Evolutionary conservation across 2,113 vertebrate species (phyloP), one percentile per base, ranked within the genome.

Genomic region (Percina caprodes): DNA sequence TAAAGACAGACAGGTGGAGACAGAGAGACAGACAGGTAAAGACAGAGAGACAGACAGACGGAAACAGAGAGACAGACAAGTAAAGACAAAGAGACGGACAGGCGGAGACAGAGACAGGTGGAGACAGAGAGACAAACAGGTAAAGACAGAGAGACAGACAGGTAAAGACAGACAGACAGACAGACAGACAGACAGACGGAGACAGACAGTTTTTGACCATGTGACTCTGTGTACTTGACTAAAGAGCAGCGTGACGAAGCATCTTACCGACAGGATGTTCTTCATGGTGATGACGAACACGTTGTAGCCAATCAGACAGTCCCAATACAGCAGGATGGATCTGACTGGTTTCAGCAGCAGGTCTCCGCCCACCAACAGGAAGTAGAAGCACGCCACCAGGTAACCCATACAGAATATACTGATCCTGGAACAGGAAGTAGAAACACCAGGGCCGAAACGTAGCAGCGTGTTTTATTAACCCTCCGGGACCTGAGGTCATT

Each of bases 371-470:
- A 99, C 97, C n/a, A 99, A 94, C 81, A 99, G 94, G 91, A 99
- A 98, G 88, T 99, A 99, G 94, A 99, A 99, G 81, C 98, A 99
- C 54, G 97, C 97, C 73, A 99, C 96, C 90, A 99, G 91, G 90
- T 99, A 99, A 42, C 98, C 98, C 98, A 99, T 98, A 63, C 98
- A 99, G 90, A 99, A 99, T 86, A 99, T 96, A 90, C 97, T 98
- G 95, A 99, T 99, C 77, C 98, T 91, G 55, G 21, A 69, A 55
- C 35, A 71, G 55, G 30, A 69, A 49, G 39, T 30, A 19, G 5
- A 70, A 30, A 58, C 24, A 58, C 33, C 33, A 35, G 33, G 33
- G 30, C 30, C 30, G 4, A 30, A 30, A 30, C 30, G 0, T 30
- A n/a, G n/a, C 30, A 2, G 30, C 30, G 4, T 30, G 30, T 30